Percentiles rank a stretch among this genome's conserved stretches.
phyloP scores from a whole-genome alignment of 1,140 invertebrate genomes.

The Leptoteleia sp. region DNA sequence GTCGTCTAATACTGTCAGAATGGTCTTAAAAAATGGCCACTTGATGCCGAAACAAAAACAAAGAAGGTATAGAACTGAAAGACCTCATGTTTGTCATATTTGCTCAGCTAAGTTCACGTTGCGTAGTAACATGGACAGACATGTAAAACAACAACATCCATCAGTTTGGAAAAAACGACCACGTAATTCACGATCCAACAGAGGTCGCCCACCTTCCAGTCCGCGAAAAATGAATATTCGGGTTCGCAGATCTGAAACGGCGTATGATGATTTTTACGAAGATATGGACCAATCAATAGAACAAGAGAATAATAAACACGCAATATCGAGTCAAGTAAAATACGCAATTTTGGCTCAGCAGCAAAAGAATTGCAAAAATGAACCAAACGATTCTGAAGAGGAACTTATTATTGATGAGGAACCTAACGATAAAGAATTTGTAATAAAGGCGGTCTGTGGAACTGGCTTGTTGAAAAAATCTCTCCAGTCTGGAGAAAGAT shows the following conservation, averaged over 20 bases:
- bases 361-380: constrained; percentile 82
- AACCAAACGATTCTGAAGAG: constrained; percentile 83
- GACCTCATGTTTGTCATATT: constrained; percentile 93
- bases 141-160: constrained; percentile 96
- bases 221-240: constrained; percentile 56
- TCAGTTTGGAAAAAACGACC: constrained; percentile 91
- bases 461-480: constrained; percentile 48
- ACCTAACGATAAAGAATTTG: constrained; percentile 52
- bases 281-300: constrained; percentile 54
- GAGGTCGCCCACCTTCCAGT: constrained; percentile 79
- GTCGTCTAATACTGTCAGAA: constrained; percentile 87
- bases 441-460: constrained; percentile 42
- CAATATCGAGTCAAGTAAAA: constrained; percentile 88
- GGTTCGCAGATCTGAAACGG: constrained; percentile 43
- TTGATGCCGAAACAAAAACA: constrained; percentile 95
- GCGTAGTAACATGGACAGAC: constrained; percentile 95
- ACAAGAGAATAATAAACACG: constrained; percentile 69
- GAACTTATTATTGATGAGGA: constrained; percentile 87
- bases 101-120: constrained; percentile 94
- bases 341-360: constrained; percentile 89
- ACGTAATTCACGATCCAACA: constrained; percentile 80
- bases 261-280: constrained; percentile 66
- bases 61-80: constrained; percentile 92
- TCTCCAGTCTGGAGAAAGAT: constrained; percentile 31
- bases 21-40: constrained; percentile 94